Conservation (phyloP, 2,113 vertebrate genomes). For the Lampris incognitus region DNA sequence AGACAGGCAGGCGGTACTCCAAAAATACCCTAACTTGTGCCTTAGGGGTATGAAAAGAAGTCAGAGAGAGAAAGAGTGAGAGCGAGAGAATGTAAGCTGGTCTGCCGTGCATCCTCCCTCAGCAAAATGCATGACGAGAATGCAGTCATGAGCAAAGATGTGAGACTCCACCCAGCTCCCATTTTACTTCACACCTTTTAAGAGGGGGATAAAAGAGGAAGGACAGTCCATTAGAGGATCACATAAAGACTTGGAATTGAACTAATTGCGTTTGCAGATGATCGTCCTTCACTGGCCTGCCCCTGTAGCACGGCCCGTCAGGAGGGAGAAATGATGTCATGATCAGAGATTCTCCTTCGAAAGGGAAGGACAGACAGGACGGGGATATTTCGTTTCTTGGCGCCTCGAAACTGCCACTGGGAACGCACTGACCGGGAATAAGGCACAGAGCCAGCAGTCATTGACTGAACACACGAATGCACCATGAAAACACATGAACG, state of each 20-base stretch:
- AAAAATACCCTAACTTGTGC: too few relatives aligned
- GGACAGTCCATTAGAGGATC: neutral
- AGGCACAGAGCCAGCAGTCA: conserved; percentile 3
- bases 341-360: neutral
- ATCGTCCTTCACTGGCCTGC: conserved; percentile 4
- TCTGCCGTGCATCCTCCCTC: neutral
- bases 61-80: too few relatives aligned
- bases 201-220: neutral
- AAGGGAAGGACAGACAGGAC: neutral
- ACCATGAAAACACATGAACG: neutral
- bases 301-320: neutral
- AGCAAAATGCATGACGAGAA: conserved; percentile 3
- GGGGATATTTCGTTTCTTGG: neutral
- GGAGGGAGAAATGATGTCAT: neutral
- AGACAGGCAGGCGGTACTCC: too few relatives aligned
- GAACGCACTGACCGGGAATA: conserved; percentile 21
- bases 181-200: neutral
- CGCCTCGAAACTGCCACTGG: neutral
- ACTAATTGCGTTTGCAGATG: conserved; percentile 6
- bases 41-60: too few relatives aligned
- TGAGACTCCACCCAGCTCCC: too few relatives aligned
- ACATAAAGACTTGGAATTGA: conserved; percentile 9
- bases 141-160: neutral
- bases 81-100: neutral
- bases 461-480: conserved; percentile 9